Evolutionary conservation across 2,797 vertebrate species (phyloP), one percentile per base, ranked within the genome.

Genomic region (Rhinogobio ventralis): DNA sequence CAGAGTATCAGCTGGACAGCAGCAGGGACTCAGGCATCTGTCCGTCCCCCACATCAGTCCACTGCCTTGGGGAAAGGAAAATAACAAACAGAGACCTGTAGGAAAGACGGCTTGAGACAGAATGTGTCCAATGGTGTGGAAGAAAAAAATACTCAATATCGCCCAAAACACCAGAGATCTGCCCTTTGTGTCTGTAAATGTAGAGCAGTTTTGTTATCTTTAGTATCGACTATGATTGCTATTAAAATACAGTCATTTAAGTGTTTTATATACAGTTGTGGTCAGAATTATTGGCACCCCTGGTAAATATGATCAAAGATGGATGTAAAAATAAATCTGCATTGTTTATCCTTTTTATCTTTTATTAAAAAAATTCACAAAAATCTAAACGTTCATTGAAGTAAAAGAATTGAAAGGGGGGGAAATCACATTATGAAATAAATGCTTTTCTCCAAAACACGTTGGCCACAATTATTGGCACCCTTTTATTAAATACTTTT

Each of bases 1-100:
- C 82, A 79, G 81, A 80, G 79, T 67, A 53, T 76, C 84, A 84
- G 86, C 87, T 87, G 81, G 81, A 84, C 76, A 75, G 90, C 87
- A 86, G 46, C 68, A 57, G 83, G 67, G 30, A 64, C 68, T 60
- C 25, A 69, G 69, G 79, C 67, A 25, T 79, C 84, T 57, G 67
- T 85, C 75, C 79, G 57, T 73, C 57, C 69, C 36, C 55, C 62
- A 60, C 69, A 87, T 85, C 71, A 75, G 68, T 74, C 68, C 72
- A 71, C 77, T 72, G 80, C 74, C 84, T 81, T 64, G 17, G 19
- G 39, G 72, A 45, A 13, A 81, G 71, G 28, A 62, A 72, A 79
- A 62, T 55, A 66, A 51, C 62, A 64, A 67, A 60, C 71, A 60
- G 36, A 71, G 36, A 75, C 28, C 64, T 80, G 14, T 62, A 55